Base-by-base conservation (phyloP, 2,113 vertebrate genomes). In the Uropsilus gracilis region DNA sequence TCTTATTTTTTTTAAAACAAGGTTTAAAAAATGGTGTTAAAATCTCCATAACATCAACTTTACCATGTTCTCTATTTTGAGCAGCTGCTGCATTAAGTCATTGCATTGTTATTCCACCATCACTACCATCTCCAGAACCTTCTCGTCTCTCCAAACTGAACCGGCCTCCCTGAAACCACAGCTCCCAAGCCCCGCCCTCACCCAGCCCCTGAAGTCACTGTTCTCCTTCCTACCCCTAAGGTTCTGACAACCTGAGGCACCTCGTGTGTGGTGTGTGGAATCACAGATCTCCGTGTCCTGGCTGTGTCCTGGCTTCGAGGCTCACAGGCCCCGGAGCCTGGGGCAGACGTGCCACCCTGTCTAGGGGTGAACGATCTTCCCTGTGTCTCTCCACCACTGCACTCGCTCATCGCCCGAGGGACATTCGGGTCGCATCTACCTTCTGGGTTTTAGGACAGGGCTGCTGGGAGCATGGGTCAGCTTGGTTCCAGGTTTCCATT, bases 361-460 rank as follows among this genome's bases (percentile, higher is more conserved):
- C 17, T 10, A 16, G 42, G 46, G 46, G 57, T 37, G 30, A n/a
- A 0, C 14, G 3, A 0, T 16, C 10, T 11, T 57, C 30, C 24
- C 4, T 4, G 28, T 4, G 1, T 3, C 11, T 3, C 2, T 0
- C 9, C 1, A 6, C 39, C 37, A 10, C 28, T 16, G 28, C 32
- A 26, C 24, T 14, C 8, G 1, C 17, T 26, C 34, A 8, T 30
- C 24, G 1, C 0, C 0, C 11, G 68, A 28, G 20, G 13, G 93
- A 26, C 34, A 0, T 16, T 77, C 16, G 64, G 14, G 34, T 13
- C 7, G 6, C 18, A 30, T 7, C 32, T 20, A 11, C 71, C 55
- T 78, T 64, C 16, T 7, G 32, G 66, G 6, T 16, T 1, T 10
- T 42, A 61, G 76, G 34, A 30, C 28, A 37, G 22, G 3, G 59